Evolutionary conservation across 2,113 vertebrate species (phyloP).

Genomic region (Lamprologus ornatipinnis): DNA sequence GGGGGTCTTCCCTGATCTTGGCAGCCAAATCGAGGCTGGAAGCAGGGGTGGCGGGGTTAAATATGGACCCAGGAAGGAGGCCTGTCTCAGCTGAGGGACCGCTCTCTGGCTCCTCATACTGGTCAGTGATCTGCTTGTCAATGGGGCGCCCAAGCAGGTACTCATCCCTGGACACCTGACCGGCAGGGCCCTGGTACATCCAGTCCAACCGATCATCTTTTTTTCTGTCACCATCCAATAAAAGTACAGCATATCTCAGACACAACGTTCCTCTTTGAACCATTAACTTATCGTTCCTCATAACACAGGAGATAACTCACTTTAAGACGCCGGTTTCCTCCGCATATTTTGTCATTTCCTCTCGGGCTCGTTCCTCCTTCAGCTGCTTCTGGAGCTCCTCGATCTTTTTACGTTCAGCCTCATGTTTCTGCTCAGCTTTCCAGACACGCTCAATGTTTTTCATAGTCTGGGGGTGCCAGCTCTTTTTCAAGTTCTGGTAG

Average conservation of each 20-base stretch:
- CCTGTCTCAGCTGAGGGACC: slow-evolving; percentile 84
- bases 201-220: slow-evolving; percentile 94
- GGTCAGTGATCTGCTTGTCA: slow-evolving; percentile 88
- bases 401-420: slow-evolving; percentile 90
- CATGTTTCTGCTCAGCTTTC: slow-evolving; percentile 96
- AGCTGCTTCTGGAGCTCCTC: slow-evolving; percentile 95
- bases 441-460: slow-evolving; percentile 97
- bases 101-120: slow-evolving; percentile 79
- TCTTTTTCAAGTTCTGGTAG: slow-evolving; percentile 92
- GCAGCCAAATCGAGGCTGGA: slow-evolving; percentile 88
- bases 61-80: slow-evolving; percentile 90
- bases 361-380: slow-evolving; percentile 85
- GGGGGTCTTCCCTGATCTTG: slow-evolving; percentile 93
- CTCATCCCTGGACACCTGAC: slow-evolving; percentile 90
- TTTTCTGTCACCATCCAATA: slow-evolving; percentile 68
- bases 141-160: slow-evolving; percentile 91
- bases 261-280: rapidly evolving
- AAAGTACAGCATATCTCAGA: neutral
- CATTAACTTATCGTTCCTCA: rapidly evolving
- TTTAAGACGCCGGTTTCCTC: slow-evolving; percentile 85
- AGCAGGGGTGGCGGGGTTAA: slow-evolving; percentile 72
- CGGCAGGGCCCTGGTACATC: slow-evolving; percentile 96
- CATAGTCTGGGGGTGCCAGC: slow-evolving; percentile 97
- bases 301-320: slow-evolving; percentile 50
- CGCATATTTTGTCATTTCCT: slow-evolving; percentile 89